A percentile compares a stretch with the other conserved stretches of the same genome.
These are phyloP conservation scores for Drosophila lacteicornis DNA, from an alignment of 1,140 invertebrate genomes.

Conservation along the genomic window DNA sequence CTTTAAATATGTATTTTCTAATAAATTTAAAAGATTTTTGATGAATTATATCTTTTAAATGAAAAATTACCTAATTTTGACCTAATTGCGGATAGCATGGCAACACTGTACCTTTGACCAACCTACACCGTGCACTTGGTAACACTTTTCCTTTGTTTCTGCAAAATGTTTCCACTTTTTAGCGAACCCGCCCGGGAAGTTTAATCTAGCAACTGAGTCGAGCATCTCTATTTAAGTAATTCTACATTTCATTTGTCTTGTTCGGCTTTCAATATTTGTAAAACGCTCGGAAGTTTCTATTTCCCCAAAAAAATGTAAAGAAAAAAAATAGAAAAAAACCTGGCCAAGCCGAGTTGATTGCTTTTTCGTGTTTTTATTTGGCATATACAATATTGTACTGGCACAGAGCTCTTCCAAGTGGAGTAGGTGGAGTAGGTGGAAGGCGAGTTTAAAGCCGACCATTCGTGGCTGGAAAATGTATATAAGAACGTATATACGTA, in stretches of 20 bases:
- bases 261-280: conserved; percentile 40
- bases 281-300: conserved; percentile 35
- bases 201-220: not conserved
- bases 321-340: conserved; percentile 15
- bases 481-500: conserved; percentile 16
- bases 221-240: conserved; percentile 31
- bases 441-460: conserved; percentile 31
- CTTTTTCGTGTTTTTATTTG: conserved; percentile 80
- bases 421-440: not conserved
- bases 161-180: not conserved
- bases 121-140: not conserved
- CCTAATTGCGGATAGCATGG: not conserved
- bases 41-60: not conserved
- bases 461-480: conserved; percentile 26
- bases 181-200: not conserved
- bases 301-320: conserved; percentile 1
- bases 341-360: conserved; percentile 55
- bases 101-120: not conserved
- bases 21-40: too few species aligned
- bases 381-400: conserved; percentile 49
- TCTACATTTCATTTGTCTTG: conserved; percentile 43
- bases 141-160: not conserved
- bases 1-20: not conserved
- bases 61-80: not conserved
- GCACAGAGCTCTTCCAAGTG: conserved; percentile 4